Evolutionary conservation across 1,140 invertebrate species (phyloP).

Genomic region (Ptiloglossa arizonensis): DNA sequence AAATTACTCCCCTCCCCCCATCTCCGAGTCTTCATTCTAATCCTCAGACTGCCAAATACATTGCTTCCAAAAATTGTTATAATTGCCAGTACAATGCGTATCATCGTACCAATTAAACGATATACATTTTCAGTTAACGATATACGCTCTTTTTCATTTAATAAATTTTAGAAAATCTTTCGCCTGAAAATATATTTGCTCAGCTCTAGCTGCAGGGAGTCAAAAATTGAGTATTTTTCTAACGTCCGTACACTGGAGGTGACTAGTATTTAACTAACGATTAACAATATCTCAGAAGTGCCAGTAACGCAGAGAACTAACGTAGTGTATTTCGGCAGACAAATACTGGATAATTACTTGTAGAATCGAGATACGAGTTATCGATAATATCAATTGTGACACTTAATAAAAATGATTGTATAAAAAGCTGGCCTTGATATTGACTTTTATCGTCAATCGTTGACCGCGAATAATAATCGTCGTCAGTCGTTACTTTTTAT

Average conservation of each 20-base stretch:
- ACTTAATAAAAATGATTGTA: conserved; percentile 70
- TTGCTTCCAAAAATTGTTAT: background rate
- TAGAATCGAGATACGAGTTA: conserved; percentile 50
- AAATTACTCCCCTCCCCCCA: background rate
- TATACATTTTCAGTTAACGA: background rate
- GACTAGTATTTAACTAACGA: conserved; percentile 58
- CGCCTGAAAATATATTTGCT: conserved; percentile 17
- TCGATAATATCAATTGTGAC: conserved; percentile 62
- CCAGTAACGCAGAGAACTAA: conserved; percentile 63
- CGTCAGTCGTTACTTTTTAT: background rate
- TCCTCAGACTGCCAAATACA: conserved; percentile 26
- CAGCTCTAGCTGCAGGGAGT: conserved; percentile 45
- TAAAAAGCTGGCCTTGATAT: conserved; percentile 54
- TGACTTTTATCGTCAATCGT: background rate
- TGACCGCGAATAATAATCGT: background rate
- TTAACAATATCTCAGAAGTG: conserved; percentile 65
- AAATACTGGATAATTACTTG: conserved; percentile 56
- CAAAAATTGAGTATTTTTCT: conserved; percentile 70
- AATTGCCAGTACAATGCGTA: background rate
- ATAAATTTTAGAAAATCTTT: background rate
- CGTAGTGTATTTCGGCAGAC: conserved; percentile 49
- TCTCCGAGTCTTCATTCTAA: background rate
- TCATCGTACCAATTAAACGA: background rate
- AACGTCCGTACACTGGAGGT: conserved; percentile 44
- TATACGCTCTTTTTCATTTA: background rate